phyloP scores from a whole-genome alignment of 2,888 invertebrate species.

The Lasioglossum lativentre region DNA sequence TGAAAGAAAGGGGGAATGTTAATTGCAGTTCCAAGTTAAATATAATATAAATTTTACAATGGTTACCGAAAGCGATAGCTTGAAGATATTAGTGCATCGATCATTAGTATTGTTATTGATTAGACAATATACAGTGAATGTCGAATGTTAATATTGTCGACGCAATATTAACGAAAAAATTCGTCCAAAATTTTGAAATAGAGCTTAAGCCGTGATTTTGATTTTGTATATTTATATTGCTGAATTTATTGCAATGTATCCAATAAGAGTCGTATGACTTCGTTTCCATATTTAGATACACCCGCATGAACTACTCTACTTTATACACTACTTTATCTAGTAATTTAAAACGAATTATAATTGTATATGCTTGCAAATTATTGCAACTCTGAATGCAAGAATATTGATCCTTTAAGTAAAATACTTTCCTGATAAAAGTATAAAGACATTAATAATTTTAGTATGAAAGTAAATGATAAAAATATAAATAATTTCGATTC shows the following conservation, averaged over 20 bases:
- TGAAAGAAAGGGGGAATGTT: conserved; percentile 33
- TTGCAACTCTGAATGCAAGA: background rate
- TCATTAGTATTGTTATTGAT: conserved; percentile 26
- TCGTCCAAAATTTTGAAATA: conserved; percentile 43
- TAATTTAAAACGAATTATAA: conserved; percentile 14
- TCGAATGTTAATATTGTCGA: conserved; percentile 27
- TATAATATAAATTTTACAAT: conserved; percentile 32
- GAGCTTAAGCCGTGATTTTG: conserved; percentile 26
- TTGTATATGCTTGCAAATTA: conserved; percentile 9
- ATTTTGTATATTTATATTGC: conserved; percentile 31
- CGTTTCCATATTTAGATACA: conserved; percentile 9
- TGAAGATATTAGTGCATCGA: conserved; percentile 25
- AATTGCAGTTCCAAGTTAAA: conserved; percentile 49
- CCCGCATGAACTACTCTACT: background rate
- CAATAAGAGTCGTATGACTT: background rate
- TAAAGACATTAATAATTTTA: background rate
- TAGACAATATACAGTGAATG: conserved; percentile 26
- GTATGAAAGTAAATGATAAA: background rate
- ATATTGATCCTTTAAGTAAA: background rate
- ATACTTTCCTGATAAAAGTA: conserved; percentile 12
- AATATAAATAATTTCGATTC: conserved; percentile 19
- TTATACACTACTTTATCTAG: too few relatives aligned
- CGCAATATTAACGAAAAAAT: conserved; percentile 32
- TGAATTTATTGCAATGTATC: conserved; percentile 20
- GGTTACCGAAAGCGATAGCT: conserved; percentile 31